Percentiles rank a stretch among this genome's conserved stretches.
These are phyloP conservation scores for Spisula subtruncata DNA, from an alignment of 2,888 invertebrate genomes.

Conservation along the genomic window DNA sequence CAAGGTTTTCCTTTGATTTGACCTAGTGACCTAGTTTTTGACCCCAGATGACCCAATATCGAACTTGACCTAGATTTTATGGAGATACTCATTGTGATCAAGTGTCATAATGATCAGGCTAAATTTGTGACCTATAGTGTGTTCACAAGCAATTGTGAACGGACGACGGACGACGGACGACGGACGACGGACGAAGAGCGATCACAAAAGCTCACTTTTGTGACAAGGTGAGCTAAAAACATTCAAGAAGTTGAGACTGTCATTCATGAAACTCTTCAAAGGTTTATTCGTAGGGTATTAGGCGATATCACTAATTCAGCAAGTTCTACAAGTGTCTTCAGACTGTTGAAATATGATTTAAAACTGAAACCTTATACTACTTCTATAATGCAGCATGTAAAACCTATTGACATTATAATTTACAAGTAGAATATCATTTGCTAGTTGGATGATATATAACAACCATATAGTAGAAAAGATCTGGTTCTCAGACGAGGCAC, in stretches of 20 bases:
- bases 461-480: not conserved
- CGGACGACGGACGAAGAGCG: no score
- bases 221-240: no score
- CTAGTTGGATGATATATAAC: not conserved
- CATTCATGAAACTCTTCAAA: not conserved
- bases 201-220: no score
- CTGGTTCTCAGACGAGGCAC: constrained; percentile 35
- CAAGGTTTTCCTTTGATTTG: no score
- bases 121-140: no score
- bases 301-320: not conserved
- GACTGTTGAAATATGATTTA: constrained; percentile 1
- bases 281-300: not conserved
- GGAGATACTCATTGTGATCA: no score
- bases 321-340: not conserved
- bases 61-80: no score
- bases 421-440: constrained; percentile 9
- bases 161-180: no score
- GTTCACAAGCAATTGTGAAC: no score
- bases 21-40: no score
- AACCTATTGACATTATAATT: not conserved
- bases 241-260: not conserved
- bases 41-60: no score
- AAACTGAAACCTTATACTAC: not conserved
- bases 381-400: not conserved
- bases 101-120: no score